These are phyloP conservation scores for Sebastes steindachneri DNA, from an alignment of 2,797 vertebrate species.

Conservation along the genomic window DNA sequence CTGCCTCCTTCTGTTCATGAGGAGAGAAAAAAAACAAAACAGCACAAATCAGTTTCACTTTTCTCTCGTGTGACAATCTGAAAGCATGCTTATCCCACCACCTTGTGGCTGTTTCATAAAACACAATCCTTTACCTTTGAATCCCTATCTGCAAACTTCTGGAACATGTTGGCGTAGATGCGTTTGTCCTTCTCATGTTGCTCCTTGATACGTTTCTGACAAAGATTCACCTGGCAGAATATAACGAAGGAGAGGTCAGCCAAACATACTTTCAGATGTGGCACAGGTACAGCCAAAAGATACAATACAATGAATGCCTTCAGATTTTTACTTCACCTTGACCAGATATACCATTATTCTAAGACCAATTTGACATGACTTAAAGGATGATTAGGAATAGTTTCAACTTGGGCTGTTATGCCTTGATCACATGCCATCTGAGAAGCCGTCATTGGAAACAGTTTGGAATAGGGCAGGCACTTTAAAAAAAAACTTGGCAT, in stretches of 20 bases:
- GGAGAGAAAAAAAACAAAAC: not conserved
- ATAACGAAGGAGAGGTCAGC: not conserved
- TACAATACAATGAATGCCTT: not conserved
- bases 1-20: slow-evolving; percentile 74
- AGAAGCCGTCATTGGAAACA: too few relatives aligned
- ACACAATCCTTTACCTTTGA: slow-evolving; percentile 83
- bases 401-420: not conserved
- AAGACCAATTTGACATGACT: not conserved
- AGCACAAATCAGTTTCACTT: not conserved
- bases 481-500: too few relatives aligned
- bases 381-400: not conserved
- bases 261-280: not conserved
- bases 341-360: not conserved
- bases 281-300: not conserved
- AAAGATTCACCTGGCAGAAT: slow-evolving; percentile 78
- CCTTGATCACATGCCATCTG: too few relatives aligned
- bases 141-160: slow-evolving; percentile 93
- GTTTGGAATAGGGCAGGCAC: too few relatives aligned
- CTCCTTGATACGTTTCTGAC: slow-evolving; percentile 91
- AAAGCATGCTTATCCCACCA: slow-evolving; percentile 10
- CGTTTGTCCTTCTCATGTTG: slow-evolving; percentile 95
- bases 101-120: slow-evolving; percentile 47
- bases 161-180: slow-evolving; percentile 98
- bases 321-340: not conserved
- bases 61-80: not conserved